Evolutionary conservation across 2,888 invertebrate genomes (phyloP), one percentile per base, ranked within the genome.

Genomic region (Coenonympha arcania): DNA sequence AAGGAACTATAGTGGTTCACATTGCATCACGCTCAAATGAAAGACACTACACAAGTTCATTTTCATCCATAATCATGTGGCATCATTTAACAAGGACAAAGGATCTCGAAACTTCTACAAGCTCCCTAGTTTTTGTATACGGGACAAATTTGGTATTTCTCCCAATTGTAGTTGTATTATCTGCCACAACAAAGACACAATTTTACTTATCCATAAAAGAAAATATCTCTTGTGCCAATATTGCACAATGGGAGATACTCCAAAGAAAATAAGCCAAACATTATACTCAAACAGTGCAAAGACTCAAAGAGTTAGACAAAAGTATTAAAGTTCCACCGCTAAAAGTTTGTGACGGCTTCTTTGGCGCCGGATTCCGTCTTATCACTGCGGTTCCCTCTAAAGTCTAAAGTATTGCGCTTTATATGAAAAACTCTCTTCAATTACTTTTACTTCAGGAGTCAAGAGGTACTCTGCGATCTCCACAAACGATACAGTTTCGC

Each of bases 271-370:
- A 19, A 41, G 16, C 19, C 30, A 1, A 24, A 16, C 19, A 19
- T 22, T 15, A 16, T 15, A 33, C 44, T 24, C 22, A 6, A 45
- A 50, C 19, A 44, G 44, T 15, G 31, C 30, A 31, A 44, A 37
- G 44, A 34, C 26, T 41, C 26, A 19, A 41, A 34, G 22, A 44
- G 44, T 33, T 44, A n/a, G 44, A 24, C 24, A 45, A 50, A 45
- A 45, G 34, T 40, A 45, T 50, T 28, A 40, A 45, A 36, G 44
- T 44, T 44, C 24, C 22, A 24, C 33, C 44, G 44, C 34, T n/a
- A 44, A 13, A 44, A 44, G 44, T 43, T 48, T 30, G 22, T 30
- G 26, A 37, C 36, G 33, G 16, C 3, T 44, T 34, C 16, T 24
- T 34, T 34, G 31, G 15, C 13, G 43, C 22, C 22, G 33, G 44